phyloP scores from a whole-genome alignment of 2,113 vertebrate genomes.

The Macrotus californicus region DNA sequence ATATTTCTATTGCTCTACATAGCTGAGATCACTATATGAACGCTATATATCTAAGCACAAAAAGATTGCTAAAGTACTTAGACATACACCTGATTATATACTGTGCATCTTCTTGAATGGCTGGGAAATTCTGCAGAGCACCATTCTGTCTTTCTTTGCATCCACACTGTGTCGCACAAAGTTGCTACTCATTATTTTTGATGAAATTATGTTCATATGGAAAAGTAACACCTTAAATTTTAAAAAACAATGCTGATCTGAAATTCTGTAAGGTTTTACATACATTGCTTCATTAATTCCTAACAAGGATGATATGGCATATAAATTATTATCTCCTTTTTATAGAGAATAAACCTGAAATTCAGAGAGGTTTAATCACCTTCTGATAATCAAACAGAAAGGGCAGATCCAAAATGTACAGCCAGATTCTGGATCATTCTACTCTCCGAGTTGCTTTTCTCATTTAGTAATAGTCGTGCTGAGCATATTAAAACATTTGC shows the following conservation, averaged over 20 bases:
- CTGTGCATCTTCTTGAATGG: neutral
- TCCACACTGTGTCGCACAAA: neutral
- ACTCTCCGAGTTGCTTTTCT: neutral
- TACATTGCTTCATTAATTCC: constrained; percentile 28
- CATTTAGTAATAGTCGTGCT: neutral
- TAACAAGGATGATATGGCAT: neutral
- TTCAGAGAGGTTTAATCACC: neutral
- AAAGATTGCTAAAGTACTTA: neutral
- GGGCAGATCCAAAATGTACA: neutral
- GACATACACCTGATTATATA: neutral
- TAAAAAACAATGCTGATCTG: neutral
- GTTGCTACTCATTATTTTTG: neutral
- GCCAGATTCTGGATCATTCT: neutral
- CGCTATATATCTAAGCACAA: neutral
- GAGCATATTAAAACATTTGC: neutral
- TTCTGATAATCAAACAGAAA: neutral
- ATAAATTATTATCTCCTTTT: neutral
- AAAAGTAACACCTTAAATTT: neutral
- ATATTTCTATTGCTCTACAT: neutral
- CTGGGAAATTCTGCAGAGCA: neutral
- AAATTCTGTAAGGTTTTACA: constrained; percentile 6
- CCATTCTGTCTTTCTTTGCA: neutral
- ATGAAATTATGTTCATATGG: neutral
- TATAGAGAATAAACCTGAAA: neutral
- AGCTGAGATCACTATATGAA: neutral